These are phyloP conservation scores for Casuarius casuarius DNA, from an alignment of 2,113 vertebrate species.

Conservation along the genomic window DNA sequence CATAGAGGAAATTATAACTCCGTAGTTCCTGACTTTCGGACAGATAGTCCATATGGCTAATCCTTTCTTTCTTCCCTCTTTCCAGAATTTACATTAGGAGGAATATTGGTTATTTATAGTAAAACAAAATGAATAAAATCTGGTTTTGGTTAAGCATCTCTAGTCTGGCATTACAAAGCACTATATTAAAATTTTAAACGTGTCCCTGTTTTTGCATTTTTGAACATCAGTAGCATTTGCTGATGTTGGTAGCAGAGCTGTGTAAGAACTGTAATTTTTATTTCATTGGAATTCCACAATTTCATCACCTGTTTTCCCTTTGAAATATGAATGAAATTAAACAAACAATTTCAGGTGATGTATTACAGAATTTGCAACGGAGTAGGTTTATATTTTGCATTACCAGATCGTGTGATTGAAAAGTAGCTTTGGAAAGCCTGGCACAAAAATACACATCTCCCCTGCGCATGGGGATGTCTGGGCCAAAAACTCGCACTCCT, in stretches of 20 bases:
- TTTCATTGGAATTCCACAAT: not conserved
- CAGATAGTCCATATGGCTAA: not conserved
- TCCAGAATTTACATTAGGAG: slow-evolving; percentile 5
- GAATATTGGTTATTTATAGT: not conserved
- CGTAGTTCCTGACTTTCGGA: not conserved
- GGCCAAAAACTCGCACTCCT: not conserved
- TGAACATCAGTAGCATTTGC: not conserved
- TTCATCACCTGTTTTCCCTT: not conserved
- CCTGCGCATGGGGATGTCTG: not conserved
- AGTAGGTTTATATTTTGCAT: not conserved
- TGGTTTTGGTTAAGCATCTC: not conserved
- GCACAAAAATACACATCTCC: not conserved
- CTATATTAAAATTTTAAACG: not conserved
- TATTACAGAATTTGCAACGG: not conserved
- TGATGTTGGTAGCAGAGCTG: not conserved
- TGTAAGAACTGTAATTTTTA: not conserved
- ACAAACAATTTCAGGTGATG: not conserved
- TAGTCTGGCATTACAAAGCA: not conserved
- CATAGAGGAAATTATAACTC: slow-evolving; percentile 22
- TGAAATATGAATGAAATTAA: not conserved
- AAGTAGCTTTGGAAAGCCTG: not conserved
- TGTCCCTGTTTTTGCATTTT: not conserved
- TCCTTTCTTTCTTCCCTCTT: slow-evolving; percentile 5
- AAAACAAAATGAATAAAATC: not conserved
- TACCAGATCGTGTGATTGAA: not conserved